These are phyloP conservation scores for Drosophila subobscura DNA, from an alignment of 1,140 invertebrate genomes.

Conservation along the genomic window DNA sequence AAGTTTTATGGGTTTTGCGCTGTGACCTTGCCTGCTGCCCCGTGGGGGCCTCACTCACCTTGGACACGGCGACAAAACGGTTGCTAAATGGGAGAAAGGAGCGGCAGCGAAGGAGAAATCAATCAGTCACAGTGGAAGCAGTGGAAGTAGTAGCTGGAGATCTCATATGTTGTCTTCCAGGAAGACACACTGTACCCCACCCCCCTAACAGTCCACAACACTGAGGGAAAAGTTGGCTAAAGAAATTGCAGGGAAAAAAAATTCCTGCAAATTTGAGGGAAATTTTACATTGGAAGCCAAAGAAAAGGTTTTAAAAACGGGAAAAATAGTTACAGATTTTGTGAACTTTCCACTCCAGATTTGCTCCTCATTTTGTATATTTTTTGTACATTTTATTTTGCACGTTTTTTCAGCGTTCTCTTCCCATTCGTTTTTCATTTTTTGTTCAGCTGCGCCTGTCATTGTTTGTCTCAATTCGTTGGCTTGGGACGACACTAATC, in stretches of 20 bases:
- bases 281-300: no score
- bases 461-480: conserved; percentile 74
- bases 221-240: no score
- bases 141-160: conserved; percentile 23
- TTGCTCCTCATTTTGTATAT: no score
- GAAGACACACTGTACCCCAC: not conserved
- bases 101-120: conserved; percentile 19
- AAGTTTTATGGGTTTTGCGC: conserved; percentile 3
- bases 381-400: no score
- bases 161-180: conserved; percentile 16
- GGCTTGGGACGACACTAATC: conserved; percentile 67
- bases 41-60: conserved; percentile 52
- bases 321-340: no score
- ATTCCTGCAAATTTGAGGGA: no score
- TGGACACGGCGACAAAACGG: conserved; percentile 48
- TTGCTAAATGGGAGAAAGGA: no score
- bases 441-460: conserved; percentile 50
- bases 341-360: no score
- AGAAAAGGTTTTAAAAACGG: no score
- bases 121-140: conserved; percentile 70
- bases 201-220: not conserved
- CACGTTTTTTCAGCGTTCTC: not conserved
- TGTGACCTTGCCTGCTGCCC: conserved; percentile 17
- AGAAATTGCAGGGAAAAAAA: no score
- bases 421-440: not conserved